Evolutionary conservation across 1,140 invertebrate species (phyloP).

Genomic region (Drosophila navojoa): DNA sequence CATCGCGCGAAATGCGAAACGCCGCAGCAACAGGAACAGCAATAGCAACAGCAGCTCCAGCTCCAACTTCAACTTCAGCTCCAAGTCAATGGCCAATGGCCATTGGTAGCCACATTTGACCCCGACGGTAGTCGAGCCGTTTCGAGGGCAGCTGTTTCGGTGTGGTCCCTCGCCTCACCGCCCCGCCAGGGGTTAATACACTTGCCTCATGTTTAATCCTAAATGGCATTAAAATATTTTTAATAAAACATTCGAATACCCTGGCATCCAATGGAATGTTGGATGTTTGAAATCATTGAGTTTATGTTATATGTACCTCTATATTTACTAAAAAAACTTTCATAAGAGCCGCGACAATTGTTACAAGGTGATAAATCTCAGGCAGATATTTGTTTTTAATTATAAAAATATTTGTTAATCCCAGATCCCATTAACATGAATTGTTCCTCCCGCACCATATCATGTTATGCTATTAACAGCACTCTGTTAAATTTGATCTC

Average conservation of each 20-base stretch:
- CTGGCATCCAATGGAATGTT: background rate
- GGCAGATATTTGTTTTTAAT: no score
- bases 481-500: no score
- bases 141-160: slow-evolving; percentile 40
- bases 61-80: slow-evolving; percentile 11
- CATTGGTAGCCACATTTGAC: slow-evolving; percentile 51
- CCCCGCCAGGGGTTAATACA: slow-evolving; percentile 64
- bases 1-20: slow-evolving; percentile 72
- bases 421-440: no score
- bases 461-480: no score
- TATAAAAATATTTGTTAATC: no score
- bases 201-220: slow-evolving; percentile 75
- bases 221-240: slow-evolving; percentile 81
- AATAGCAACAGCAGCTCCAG: slow-evolving; percentile 1
- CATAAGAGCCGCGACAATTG: no score
- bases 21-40: slow-evolving; percentile 24
- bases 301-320: no score
- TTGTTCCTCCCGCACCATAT: no score
- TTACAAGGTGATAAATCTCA: no score
- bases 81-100: slow-evolving; percentile 43
- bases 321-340: no score
- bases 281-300: background rate
- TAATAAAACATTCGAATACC: slow-evolving; percentile 66
- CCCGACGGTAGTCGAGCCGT: slow-evolving; percentile 56
- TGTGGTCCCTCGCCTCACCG: slow-evolving; percentile 46